Conservation (phyloP, 2,113 vertebrate species). For the Sclerurus mexicanus region DNA sequence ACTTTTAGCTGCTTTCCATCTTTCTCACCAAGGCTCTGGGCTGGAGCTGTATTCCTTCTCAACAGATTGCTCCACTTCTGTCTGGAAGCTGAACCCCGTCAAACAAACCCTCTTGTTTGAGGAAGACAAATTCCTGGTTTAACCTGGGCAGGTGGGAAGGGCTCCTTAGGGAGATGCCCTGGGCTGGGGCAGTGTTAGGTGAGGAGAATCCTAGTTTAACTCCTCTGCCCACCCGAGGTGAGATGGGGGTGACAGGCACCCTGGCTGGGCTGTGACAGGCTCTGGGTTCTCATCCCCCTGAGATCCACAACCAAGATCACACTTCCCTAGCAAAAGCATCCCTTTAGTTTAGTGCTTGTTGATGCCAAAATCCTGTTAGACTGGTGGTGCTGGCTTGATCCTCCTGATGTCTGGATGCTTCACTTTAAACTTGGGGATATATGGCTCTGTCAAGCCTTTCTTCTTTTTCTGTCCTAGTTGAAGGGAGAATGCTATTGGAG, state of each 20-base stretch:
- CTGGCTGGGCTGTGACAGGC: neutral
- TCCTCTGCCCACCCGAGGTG: neutral
- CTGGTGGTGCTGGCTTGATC: neutral
- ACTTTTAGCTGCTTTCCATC: neutral
- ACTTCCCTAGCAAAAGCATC: neutral
- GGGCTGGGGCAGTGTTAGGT: neutral
- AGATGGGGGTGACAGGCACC: neutral
- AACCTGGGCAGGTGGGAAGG: neutral
- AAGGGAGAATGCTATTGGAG: neutral
- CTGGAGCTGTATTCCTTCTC: neutral
- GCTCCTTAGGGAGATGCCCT: neutral
- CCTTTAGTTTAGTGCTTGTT: neutral
- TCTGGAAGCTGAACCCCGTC: neutral
- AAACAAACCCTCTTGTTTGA: neutral
- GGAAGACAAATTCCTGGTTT: neutral
- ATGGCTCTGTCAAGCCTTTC: neutral
- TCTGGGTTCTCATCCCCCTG: neutral
- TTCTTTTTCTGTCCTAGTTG: neutral
- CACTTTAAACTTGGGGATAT: neutral
- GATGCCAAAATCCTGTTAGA: neutral
- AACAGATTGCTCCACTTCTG: neutral
- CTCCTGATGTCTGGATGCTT: neutral
- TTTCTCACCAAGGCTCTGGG: neutral
- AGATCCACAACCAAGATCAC: neutral
- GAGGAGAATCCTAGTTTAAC: neutral